These are phyloP conservation scores for Eulemur rubriventer DNA, from an alignment of 2,797 vertebrate genomes.

Conservation along the genomic window DNA sequence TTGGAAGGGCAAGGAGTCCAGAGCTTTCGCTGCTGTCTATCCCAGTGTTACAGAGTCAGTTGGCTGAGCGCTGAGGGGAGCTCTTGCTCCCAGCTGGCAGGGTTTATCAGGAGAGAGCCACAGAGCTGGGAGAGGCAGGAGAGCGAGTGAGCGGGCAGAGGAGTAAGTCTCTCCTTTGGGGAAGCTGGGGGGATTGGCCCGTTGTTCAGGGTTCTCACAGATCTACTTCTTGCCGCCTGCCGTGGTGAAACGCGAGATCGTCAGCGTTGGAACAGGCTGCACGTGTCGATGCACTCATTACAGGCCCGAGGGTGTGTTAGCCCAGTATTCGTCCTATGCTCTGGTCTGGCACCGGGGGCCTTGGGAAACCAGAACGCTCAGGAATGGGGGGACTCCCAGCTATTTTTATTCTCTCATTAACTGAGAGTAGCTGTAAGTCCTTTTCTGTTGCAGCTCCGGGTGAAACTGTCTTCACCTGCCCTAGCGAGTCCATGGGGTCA, in stretches of 20 bases:
- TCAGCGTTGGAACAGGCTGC: neutral
- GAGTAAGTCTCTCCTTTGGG: neutral
- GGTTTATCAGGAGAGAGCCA: neutral
- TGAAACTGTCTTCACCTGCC: neutral
- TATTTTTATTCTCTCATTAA: slow-evolving; percentile 2
- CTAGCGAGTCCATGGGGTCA: neutral
- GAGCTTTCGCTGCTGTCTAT: neutral
- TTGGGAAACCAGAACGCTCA: neutral
- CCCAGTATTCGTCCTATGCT: no score
- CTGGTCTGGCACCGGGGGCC: neutral
- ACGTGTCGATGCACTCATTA: neutral
- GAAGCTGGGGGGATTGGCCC: neutral
- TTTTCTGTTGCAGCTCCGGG: neutral
- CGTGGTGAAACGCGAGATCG: neutral
- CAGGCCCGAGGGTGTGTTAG: neutral
- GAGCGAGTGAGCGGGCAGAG: rapidly evolving
- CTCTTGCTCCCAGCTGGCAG: neutral
- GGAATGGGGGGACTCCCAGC: neutral
- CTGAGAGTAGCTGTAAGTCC: neutral
- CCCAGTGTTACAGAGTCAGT: neutral
- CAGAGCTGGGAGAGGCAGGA: neutral
- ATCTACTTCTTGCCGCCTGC: neutral
- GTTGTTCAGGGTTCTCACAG: neutral
- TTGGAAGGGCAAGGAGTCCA: neutral
- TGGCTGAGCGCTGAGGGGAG: neutral